Conservation (phyloP, 1,140 invertebrate species). For the Pseudomyrmex gracilis region DNA sequence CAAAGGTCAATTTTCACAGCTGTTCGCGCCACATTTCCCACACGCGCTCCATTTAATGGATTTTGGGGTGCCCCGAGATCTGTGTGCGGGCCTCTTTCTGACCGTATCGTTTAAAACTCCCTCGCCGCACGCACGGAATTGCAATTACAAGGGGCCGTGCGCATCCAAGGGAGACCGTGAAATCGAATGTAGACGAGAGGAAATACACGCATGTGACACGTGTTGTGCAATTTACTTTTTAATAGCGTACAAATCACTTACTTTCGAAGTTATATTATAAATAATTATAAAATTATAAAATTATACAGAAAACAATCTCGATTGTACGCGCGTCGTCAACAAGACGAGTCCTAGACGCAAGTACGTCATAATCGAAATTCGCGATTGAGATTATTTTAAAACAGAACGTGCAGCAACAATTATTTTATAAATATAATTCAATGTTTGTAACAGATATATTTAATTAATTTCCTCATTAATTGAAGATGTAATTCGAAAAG, state of each 20-base stretch:
- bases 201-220: not conserved
- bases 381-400: no score
- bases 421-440: no score
- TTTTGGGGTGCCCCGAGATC: slow-evolving; percentile 18
- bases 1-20: slow-evolving; percentile 74
- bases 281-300: not conserved
- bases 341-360: no score
- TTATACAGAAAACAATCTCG: not conserved
- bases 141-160: not conserved
- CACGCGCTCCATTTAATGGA: slow-evolving; percentile 67
- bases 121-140: slow-evolving; percentile 30
- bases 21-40: slow-evolving; percentile 50
- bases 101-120: slow-evolving; percentile 25
- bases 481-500: no score
- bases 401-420: no score
- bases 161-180: not conserved
- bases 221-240: no score
- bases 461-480: no score
- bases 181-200: slow-evolving; percentile 16
- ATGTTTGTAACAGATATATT: no score
- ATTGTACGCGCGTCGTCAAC: no score
- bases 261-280: no score
- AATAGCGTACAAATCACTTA: no score
- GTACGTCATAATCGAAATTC: no score
- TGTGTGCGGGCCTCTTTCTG: not conserved